phyloP scores from a whole-genome alignment of 2,113 vertebrate species.

The Thamnaconus septentrionalis region DNA sequence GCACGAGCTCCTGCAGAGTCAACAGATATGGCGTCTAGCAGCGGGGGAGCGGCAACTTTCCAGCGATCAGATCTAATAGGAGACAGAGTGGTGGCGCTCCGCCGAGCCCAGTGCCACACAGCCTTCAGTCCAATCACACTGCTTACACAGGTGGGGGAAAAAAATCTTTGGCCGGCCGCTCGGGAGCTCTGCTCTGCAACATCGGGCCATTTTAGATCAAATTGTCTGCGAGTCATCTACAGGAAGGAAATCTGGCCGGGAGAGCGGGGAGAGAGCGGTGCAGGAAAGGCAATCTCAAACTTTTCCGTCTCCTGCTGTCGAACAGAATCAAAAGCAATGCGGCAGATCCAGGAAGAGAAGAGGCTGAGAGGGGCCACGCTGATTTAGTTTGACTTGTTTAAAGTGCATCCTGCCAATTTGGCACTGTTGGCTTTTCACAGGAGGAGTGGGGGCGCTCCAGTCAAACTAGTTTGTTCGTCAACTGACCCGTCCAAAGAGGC shows the following conservation, averaged over 20 bases:
- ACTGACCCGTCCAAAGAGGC: no score
- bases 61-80: constrained; percentile 51
- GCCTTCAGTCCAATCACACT: constrained; percentile 35
- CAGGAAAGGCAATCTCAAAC: constrained; percentile 17
- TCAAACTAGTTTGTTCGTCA: no score
- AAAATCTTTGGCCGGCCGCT: constrained; percentile 49
- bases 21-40: constrained; percentile 54
- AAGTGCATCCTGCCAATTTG: no score
- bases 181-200: constrained; percentile 47
- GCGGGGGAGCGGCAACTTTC: constrained; percentile 45
- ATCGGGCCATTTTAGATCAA: constrained; percentile 44
- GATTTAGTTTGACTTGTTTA: not conserved
- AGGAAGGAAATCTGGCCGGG: constrained; percentile 33
- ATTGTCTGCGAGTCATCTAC: constrained; percentile 37
- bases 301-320: constrained; percentile 32
- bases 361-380: no score
- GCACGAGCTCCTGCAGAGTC: constrained; percentile 42
- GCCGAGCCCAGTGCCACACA: constrained; percentile 31
- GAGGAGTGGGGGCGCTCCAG: no score
- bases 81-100: constrained; percentile 49
- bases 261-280: not conserved
- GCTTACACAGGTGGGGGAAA: constrained; percentile 51
- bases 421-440: no score
- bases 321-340: constrained; percentile 21
- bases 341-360: constrained; percentile 8